Percentiles rank a stretch among this genome's conserved stretches.
These are phyloP conservation scores for Lutjanus argentimaculatus DNA, from an alignment of 2,797 vertebrate species.

Conservation along the genomic window DNA sequence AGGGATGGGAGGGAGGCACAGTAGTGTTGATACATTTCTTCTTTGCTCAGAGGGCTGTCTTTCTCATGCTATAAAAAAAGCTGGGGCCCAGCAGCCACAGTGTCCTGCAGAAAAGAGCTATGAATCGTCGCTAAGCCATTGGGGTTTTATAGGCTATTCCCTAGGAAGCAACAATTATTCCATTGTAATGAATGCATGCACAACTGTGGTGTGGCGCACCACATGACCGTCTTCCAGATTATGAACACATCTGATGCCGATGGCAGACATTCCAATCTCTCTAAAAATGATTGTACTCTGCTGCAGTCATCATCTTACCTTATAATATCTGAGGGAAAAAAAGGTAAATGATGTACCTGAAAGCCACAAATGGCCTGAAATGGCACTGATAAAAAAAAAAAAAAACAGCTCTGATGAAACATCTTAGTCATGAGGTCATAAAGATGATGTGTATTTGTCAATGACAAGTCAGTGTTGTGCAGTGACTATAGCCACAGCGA, in stretches of 20 bases:
- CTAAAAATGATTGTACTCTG: conserved; percentile 39
- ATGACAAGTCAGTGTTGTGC: conserved; percentile 44
- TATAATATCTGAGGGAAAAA: conserved; percentile 21
- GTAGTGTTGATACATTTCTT: conserved; percentile 69
- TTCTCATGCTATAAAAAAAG: conserved; percentile 57
- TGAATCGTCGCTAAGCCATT: conserved; percentile 47
- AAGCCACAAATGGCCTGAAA: conserved; percentile 53
- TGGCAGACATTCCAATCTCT: conserved; percentile 63
- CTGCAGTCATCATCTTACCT: conserved; percentile 30
- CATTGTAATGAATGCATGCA: conserved; percentile 56
- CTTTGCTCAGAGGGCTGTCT: conserved; percentile 58
- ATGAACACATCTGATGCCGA: conserved; percentile 65
- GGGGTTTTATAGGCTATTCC: conserved; percentile 62
- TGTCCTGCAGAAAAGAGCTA: conserved; percentile 33
- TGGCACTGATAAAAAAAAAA: conserved; percentile 65
- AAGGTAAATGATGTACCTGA: conserved; percentile 39
- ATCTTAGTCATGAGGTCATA: conserved; percentile 38
- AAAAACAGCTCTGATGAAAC: conserved; percentile 52
- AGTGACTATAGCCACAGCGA: conserved; percentile 34
- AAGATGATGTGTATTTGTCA: conserved; percentile 60
- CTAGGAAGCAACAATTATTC: conserved; percentile 69
- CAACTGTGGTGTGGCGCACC: conserved; percentile 29
- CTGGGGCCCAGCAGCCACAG: conserved; percentile 35
- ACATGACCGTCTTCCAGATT: conserved; percentile 53
- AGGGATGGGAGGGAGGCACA: conserved; percentile 49